Evolutionary conservation across 2,797 vertebrate species (phyloP).

Genomic region (Australoheros facetus): DNA sequence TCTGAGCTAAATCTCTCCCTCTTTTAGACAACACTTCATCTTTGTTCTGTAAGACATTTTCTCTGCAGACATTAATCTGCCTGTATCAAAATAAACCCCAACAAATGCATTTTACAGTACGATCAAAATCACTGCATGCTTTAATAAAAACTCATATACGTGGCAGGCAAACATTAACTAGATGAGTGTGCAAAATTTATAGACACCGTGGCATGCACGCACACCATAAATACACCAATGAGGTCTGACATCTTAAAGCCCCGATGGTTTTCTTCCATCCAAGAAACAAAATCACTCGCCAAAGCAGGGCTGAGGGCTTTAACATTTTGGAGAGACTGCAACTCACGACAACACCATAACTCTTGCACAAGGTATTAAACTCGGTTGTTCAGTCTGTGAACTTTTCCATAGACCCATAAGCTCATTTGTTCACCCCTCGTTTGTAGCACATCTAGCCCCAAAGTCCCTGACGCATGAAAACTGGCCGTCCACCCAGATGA

Average conservation of each 20-base stretch:
- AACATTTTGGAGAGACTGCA: constrained; percentile 40
- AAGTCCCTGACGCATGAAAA: constrained; percentile 41
- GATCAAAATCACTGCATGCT: neutral
- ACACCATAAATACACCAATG: constrained; percentile 27
- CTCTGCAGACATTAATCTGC: constrained; percentile 4
- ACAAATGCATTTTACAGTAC: neutral
- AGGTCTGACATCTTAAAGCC: constrained; percentile 40
- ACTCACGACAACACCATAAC: constrained; percentile 60
- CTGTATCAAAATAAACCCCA: neutral
- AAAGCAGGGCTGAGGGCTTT: constrained; percentile 13
- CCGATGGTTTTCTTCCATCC: constrained; percentile 34
- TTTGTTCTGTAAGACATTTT: neutral
- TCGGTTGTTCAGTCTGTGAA: constrained; percentile 58
- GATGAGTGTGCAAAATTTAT: neutral
- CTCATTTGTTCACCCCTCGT: constrained; percentile 44
- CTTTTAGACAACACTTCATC: neutral
- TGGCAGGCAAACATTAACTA: constrained; percentile 23
- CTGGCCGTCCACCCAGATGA: constrained; percentile 33
- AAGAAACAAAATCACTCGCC: constrained; percentile 58
- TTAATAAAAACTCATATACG: neutral
- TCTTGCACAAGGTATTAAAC: constrained; percentile 54
- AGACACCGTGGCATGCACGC: neutral
- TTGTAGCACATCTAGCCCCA: constrained; percentile 41
- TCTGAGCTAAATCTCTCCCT: neutral
- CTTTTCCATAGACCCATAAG: constrained; percentile 62